A percentile compares a stretch with the other conserved stretches of the same genome.
Conservation (phyloP, 2,888 invertebrate species). For the Prenolepis imparis region DNA sequence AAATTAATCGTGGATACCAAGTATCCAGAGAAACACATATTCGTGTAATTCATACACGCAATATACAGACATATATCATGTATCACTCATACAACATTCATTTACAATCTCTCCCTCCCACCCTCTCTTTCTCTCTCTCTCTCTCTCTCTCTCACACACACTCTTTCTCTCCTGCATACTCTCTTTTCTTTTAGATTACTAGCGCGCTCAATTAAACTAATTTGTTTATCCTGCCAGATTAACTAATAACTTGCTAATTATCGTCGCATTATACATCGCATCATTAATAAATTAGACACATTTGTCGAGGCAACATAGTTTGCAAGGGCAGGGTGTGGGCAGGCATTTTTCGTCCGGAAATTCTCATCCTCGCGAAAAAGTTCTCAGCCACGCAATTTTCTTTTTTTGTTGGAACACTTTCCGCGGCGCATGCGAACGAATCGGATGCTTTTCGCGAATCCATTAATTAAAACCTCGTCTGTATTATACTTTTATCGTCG, state of each 20-base stretch:
- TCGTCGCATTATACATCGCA: conserved; percentile 42
- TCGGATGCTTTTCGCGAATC: conserved; percentile 33
- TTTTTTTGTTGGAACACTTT: conserved; percentile 18
- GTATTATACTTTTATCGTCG: conserved; percentile 16
- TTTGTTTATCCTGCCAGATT: conserved; percentile 51
- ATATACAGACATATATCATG: conserved; percentile 25
- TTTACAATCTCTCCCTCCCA: conserved; percentile 4
- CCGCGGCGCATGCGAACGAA: conserved; percentile 51
- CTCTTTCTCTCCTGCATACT: conserved; percentile 26
- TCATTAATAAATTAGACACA: conserved; percentile 78
- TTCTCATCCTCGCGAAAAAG: conserved; percentile 63
- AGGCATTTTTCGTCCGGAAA: conserved; percentile 66
- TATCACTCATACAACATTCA: conserved; percentile 13
- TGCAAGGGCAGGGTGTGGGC: conserved; percentile 75
- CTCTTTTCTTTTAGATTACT: conserved; percentile 27
- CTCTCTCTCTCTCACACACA: not conserved
- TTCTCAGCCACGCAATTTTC: conserved; percentile 49
- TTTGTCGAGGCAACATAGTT: conserved; percentile 79
- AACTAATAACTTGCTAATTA: conserved; percentile 61
- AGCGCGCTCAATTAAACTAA: conserved; percentile 23
- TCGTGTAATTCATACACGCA: not conserved
- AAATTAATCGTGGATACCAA: conserved; percentile 58
- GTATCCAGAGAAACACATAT: conserved; percentile 14
- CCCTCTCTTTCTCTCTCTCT: conserved; percentile 26
- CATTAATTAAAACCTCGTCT: conserved; percentile 32